Conservation (phyloP, 2,797 vertebrate species). For the Nasua narica region DNA sequence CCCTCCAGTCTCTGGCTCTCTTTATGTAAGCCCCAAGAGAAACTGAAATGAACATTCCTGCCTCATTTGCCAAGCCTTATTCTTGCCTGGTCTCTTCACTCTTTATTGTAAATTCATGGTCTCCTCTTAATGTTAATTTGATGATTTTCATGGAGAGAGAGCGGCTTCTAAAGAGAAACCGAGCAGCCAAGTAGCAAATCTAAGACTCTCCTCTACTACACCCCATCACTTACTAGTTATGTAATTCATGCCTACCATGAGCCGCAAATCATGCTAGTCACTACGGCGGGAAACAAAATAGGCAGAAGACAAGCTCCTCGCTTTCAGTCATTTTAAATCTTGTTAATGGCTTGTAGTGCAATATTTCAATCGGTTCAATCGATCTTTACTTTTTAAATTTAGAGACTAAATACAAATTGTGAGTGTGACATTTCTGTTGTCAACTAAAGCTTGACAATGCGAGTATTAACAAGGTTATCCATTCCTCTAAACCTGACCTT, state of each 20-base stretch:
- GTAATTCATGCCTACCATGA: neutral
- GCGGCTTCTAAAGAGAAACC: neutral
- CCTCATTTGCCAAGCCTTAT: neutral
- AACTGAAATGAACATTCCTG: neutral
- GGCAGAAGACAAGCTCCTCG: neutral
- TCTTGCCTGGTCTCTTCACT: neutral
- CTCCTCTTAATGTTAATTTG: neutral
- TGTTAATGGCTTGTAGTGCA: neutral
- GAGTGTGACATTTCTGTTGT: neutral
- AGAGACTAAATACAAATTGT: neutral
- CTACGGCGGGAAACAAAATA: neutral
- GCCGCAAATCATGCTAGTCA: neutral
- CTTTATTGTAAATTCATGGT: neutral
- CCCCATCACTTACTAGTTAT: neutral
- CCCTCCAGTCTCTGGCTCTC: neutral
- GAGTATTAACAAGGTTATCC: neutral
- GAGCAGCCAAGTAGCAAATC: neutral
- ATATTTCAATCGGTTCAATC: neutral
- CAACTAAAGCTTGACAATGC: neutral
- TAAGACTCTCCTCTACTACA: neutral
- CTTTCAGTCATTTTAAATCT: neutral
- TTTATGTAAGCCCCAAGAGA: neutral
- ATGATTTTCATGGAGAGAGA: neutral
- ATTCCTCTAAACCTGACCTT: neutral
- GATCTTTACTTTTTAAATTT: neutral